Percentiles rank a stretch among this genome's conserved stretches.
phyloP scores from a whole-genome alignment of 2,888 invertebrate species.

The Chalcis sispes region DNA sequence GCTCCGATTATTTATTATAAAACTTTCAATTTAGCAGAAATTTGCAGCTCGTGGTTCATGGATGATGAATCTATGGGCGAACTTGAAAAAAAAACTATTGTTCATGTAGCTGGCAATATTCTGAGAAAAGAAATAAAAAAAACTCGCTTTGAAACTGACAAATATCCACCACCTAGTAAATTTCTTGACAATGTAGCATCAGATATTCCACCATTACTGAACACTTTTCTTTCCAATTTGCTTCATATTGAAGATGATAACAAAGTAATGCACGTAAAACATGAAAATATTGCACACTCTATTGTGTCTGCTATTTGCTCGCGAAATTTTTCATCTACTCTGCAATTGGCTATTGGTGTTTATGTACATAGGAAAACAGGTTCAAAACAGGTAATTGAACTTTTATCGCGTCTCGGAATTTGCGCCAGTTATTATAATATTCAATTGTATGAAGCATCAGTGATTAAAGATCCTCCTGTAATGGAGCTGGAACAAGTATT shows the following conservation, averaged over 20 bases:
- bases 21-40: slow-evolving; percentile 26
- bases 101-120: slow-evolving; percentile 37
- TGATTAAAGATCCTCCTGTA: slow-evolving; percentile 2
- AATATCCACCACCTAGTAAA: slow-evolving; percentile 19
- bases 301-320: slow-evolving; percentile 42
- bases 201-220: slow-evolving; percentile 39
- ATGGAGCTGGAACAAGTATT: neutral
- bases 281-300: slow-evolving; percentile 42
- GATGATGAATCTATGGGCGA: slow-evolving; percentile 30
- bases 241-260: slow-evolving; percentile 11
- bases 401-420: slow-evolving; percentile 35
- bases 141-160: slow-evolving; percentile 14
- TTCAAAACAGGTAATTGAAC: slow-evolving; percentile 42
- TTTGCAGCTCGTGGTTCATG: slow-evolving; percentile 16
- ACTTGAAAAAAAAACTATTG: slow-evolving; percentile 19
- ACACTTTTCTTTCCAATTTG: slow-evolving; percentile 39
- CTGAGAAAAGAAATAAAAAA: slow-evolving; percentile 31
- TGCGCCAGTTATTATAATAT: slow-evolving; percentile 39
- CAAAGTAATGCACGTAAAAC: slow-evolving; percentile 26
- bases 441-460: slow-evolving; percentile 39
- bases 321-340: slow-evolving; percentile 39
- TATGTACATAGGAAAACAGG: slow-evolving; percentile 49
- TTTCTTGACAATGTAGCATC: slow-evolving; percentile 41
- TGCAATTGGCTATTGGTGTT: slow-evolving; percentile 46
- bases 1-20: slow-evolving; percentile 28